These are phyloP conservation scores for Melanostoma scalare DNA, from an alignment of 2,888 invertebrate genomes.

Conservation along the genomic window DNA sequence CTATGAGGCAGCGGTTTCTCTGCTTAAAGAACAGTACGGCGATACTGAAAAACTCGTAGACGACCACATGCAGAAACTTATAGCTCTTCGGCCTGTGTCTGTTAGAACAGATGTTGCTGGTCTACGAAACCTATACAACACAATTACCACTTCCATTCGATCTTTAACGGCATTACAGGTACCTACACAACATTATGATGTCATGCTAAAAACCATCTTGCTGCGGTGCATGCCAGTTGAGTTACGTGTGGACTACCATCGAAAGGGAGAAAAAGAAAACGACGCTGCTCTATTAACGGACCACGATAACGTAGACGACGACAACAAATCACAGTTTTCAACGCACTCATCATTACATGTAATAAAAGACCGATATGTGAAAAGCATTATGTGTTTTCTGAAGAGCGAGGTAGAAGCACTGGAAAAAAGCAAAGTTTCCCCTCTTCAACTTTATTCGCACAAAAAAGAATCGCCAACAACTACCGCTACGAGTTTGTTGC, in stretches of 20 bases:
- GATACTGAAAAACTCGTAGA: slow-evolving; percentile 29
- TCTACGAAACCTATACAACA: slow-evolving; percentile 25
- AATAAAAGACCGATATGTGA: too few relatives aligned
- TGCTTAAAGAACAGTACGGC: slow-evolving; percentile 19
- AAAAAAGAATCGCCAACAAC: too few relatives aligned
- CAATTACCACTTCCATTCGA: slow-evolving; percentile 21
- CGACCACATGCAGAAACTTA: slow-evolving; percentile 25
- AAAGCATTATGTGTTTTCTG: too few relatives aligned
- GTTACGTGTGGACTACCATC: neutral
- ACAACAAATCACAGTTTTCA: neutral
- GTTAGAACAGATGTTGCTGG: neutral
- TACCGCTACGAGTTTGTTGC: too few relatives aligned
- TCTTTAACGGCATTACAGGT: slow-evolving; percentile 29
- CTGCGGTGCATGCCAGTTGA: slow-evolving; percentile 19
- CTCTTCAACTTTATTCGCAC: too few relatives aligned
- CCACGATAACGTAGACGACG: too few relatives aligned
- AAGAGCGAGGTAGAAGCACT: too few relatives aligned
- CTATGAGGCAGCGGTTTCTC: slow-evolving; percentile 24
- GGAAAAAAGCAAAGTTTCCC: too few relatives aligned
- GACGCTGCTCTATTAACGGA: too few relatives aligned
- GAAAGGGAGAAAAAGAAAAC: neutral
- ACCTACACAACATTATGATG: slow-evolving; percentile 27
- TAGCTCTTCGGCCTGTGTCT: slow-evolving; percentile 12
- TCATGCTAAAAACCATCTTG: slow-evolving; percentile 17
- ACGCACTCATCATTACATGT: neutral